phyloP scores from a whole-genome alignment of 2,113 vertebrate genomes.

The Rhodinocichla rosea region DNA sequence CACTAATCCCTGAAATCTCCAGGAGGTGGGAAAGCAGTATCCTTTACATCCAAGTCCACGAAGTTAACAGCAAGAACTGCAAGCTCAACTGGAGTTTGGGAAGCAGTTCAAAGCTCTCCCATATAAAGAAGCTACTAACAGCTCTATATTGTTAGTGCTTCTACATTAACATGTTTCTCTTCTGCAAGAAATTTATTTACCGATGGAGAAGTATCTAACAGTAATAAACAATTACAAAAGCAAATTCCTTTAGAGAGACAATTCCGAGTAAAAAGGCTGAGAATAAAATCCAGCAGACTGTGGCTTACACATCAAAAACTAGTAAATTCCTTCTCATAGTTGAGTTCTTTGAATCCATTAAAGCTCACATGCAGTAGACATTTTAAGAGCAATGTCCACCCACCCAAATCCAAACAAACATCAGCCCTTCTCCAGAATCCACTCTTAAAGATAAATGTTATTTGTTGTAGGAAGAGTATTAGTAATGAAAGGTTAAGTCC shows the following conservation, averaged over 20 bases:
- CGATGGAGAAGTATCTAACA: not conserved
- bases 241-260: not conserved
- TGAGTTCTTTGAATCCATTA: not conserved
- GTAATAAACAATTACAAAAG: not conserved
- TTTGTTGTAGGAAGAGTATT: not conserved
- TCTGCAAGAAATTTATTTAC: not conserved
- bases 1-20: not conserved
- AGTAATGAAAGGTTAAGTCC: not conserved
- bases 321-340: not conserved
- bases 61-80: not conserved
- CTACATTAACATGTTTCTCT: not conserved
- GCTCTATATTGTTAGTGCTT: not conserved
- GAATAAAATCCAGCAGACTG: not conserved
- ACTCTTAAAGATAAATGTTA: not conserved
- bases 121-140: not conserved
- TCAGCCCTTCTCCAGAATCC: not conserved
- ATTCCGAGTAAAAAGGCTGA: not conserved
- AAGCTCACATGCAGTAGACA: not conserved
- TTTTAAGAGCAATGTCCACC: not conserved
- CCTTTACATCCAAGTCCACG: not conserved
- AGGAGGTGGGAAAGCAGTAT: not conserved
- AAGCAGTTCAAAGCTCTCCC: not conserved
- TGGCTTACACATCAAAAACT: not conserved
- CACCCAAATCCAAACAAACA: not conserved
- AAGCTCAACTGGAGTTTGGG: not conserved